phyloP scores from a whole-genome alignment of 2,888 invertebrate species.

The Noctua fimbriata region DNA sequence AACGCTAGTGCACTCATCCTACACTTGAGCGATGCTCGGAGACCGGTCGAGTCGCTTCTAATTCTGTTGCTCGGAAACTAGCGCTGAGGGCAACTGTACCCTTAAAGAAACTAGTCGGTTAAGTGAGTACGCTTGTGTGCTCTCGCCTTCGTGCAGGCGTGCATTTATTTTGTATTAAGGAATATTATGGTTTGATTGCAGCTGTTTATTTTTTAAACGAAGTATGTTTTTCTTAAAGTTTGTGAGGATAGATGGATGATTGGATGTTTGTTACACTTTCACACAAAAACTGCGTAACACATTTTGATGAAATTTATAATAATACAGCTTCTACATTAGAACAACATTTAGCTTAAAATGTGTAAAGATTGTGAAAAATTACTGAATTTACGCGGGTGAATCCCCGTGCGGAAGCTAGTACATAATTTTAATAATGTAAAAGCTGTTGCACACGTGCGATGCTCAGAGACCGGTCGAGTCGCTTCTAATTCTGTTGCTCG shows the following conservation, averaged over 20 bases:
- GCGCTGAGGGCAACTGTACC: slow-evolving; percentile 43
- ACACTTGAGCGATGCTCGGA: slow-evolving; percentile 53
- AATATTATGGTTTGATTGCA: not conserved
- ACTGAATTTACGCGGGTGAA: too few species aligned
- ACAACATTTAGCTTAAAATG: too few species aligned
- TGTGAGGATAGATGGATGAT: too few species aligned
- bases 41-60: slow-evolving; percentile 49
- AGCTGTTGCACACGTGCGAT: not conserved
- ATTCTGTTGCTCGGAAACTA: slow-evolving; percentile 46
- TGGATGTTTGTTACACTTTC: too few species aligned
- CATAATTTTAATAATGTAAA: too few species aligned
- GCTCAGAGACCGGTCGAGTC: not conserved
- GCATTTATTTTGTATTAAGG: slow-evolving; percentile 11
- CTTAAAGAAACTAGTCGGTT: slow-evolving; percentile 50
- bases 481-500: too few species aligned
- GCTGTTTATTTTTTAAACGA: not conserved
- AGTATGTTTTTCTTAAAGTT: too few species aligned
- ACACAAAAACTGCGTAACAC: too few species aligned
- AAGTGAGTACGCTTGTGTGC: slow-evolving; percentile 29
- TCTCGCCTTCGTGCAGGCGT: not conserved
- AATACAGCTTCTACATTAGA: too few species aligned
- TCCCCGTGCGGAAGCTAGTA: too few species aligned
- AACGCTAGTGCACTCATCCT: slow-evolving; percentile 34
- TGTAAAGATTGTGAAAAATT: too few species aligned
- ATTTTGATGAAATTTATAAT: too few species aligned